phyloP scores from a whole-genome alignment of 2,113 vertebrate species.

The Mormyrus iriodes region DNA sequence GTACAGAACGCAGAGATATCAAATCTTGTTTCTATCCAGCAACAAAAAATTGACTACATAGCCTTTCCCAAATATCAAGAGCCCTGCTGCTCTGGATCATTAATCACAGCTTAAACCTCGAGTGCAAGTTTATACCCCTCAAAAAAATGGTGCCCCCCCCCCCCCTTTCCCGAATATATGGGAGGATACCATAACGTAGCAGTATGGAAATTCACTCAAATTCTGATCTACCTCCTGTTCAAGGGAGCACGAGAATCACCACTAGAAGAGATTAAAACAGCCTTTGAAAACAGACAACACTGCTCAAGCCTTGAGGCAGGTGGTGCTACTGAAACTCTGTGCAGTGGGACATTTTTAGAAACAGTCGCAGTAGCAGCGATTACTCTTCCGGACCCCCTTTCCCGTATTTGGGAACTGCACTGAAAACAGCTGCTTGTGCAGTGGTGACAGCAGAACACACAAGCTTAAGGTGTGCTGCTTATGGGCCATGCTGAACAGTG shows the following conservation, averaged over 20 bases:
- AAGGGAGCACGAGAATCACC: background rate
- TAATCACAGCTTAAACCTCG: background rate
- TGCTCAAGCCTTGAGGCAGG: slow-evolving; percentile 33
- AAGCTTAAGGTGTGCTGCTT: background rate
- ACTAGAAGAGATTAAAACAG: slow-evolving; percentile 38
- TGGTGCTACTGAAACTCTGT: background rate
- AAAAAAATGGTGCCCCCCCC: background rate
- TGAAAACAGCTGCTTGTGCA: slow-evolving; percentile 19
- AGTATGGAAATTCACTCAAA: background rate
- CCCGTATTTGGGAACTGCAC: slow-evolving; percentile 1
- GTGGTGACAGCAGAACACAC: slow-evolving; percentile 4
- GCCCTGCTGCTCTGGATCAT: background rate
- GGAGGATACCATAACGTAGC: background rate
- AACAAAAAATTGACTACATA: background rate
- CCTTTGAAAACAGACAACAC: slow-evolving; percentile 41
- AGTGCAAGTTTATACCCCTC: background rate
- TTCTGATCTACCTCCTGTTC: background rate
- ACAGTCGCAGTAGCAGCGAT: slow-evolving; percentile 6
- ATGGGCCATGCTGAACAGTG: background rate
- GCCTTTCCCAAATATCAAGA: background rate
- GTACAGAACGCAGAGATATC: background rate
- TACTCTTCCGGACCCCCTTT: background rate
- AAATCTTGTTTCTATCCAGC: background rate
- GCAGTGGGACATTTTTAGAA: slow-evolving; percentile 10
- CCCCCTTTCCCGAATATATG: background rate